phyloP scores from a whole-genome alignment of 2,888 invertebrate species.

The Orthosia cruda region DNA sequence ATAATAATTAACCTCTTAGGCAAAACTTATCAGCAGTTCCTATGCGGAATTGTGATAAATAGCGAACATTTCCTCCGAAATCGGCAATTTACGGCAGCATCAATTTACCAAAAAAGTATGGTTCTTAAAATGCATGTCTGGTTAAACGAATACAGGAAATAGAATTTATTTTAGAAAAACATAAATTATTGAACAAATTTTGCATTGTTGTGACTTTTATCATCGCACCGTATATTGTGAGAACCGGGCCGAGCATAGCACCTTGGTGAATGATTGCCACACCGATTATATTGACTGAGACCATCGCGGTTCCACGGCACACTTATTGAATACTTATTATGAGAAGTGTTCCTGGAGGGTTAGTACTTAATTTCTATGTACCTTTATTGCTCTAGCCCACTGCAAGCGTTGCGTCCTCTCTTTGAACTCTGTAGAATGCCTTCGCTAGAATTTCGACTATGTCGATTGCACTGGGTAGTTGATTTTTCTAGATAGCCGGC shows the following conservation, averaged over 20 bases:
- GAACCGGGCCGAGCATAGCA: constrained; percentile 56
- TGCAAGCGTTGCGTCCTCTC: background rate
- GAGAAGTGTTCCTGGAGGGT: constrained; percentile 39
- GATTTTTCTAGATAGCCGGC: background rate
- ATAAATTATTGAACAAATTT: constrained; percentile 22
- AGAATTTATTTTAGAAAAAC: constrained; percentile 31
- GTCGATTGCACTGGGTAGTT: constrained; percentile 18
- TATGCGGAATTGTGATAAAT: background rate
- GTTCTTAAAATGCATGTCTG: too few relatives aligned
- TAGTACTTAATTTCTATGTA: background rate
- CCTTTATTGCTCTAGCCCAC: background rate
- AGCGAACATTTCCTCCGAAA: background rate
- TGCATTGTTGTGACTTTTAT: constrained; percentile 28
- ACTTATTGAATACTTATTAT: constrained; percentile 48
- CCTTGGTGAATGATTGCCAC: constrained; percentile 59
- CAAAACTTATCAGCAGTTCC: background rate
- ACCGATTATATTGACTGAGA: constrained; percentile 62
- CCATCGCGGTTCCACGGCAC: constrained; percentile 57
- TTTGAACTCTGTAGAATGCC: constrained; percentile 24
- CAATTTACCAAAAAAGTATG: background rate
- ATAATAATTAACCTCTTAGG: background rate
- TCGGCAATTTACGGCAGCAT: background rate
- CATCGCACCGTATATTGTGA: constrained; percentile 39
- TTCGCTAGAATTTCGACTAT: constrained; percentile 35
- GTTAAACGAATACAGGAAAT: constrained; percentile 28